Percentiles rank a stretch among this genome's conserved stretches.
Conservation (phyloP, 2,888 invertebrate species). For the Tenthredo distinguenda region DNA sequence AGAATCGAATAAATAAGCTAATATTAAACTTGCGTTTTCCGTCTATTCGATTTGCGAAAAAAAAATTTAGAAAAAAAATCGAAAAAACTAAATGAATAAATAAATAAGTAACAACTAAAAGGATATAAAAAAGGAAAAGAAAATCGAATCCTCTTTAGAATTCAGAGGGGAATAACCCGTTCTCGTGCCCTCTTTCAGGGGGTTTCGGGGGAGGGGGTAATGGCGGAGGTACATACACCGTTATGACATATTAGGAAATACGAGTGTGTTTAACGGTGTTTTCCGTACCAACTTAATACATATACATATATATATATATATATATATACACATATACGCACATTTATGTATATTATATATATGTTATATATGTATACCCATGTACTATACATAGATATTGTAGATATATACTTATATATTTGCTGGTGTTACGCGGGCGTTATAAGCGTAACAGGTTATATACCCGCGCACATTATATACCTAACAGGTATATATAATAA, state of each 20-base stretch:
- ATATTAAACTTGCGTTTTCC: not conserved
- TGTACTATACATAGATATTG: not conserved
- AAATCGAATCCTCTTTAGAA: constrained; percentile 10
- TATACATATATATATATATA: not conserved
- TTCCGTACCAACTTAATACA: constrained; percentile 55
- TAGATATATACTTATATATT: not conserved
- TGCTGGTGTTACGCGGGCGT: constrained; percentile 21
- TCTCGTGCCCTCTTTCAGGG: constrained; percentile 43
- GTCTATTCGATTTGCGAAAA: not conserved
- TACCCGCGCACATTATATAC: not conserved
- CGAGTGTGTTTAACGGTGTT: constrained; percentile 73
- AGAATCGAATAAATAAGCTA: not conserved
- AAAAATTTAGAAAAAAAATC: not conserved
- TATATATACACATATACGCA: not conserved
- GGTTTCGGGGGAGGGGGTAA: constrained; percentile 54
- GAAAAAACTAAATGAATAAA: not conserved
- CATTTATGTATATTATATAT: not conserved
- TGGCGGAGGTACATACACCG: constrained; percentile 65
- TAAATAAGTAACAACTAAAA: not conserved
- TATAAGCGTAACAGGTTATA: not conserved
- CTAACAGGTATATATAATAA: not conserved
- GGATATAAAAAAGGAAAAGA: not conserved
- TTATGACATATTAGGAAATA: constrained; percentile 77
- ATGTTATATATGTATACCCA: not conserved
- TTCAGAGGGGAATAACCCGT: constrained; percentile 28